These are phyloP conservation scores for Loripinus fragilis DNA, from an alignment of 2,888 invertebrate genomes.

Conservation along the genomic window DNA sequence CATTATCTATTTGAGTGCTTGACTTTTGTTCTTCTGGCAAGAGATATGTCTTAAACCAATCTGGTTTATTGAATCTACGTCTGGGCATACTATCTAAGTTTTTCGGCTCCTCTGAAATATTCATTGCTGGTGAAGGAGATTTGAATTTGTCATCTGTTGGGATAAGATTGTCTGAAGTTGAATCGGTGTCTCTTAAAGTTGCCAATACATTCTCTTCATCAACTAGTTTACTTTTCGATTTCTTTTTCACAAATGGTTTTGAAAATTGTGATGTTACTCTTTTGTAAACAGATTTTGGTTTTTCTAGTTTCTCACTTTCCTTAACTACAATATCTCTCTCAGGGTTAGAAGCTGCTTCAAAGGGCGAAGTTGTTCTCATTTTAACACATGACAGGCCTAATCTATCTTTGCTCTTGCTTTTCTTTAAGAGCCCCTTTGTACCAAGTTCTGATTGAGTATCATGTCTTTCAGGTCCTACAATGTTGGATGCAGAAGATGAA, in stretches of 20 bases:
- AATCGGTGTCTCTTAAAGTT: neutral
- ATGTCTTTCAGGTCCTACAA: too few relatives aligned
- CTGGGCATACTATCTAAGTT: neutral
- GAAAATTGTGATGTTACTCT: slow-evolving; percentile 22
- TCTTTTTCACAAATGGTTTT: slow-evolving; percentile 8
- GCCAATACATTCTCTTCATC: neutral
- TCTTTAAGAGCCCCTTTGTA: neutral
- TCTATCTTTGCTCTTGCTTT: neutral
- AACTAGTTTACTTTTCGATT: neutral
- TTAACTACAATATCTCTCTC: neutral
- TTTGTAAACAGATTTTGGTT: slow-evolving; percentile 25
- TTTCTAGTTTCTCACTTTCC: neutral
- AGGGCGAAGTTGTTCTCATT: neutral
- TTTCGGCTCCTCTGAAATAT: neutral
- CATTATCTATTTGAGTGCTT: neutral
- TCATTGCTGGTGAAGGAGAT: neutral
- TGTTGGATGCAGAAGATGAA: too few relatives aligned
- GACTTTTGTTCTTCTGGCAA: slow-evolving; percentile 20
- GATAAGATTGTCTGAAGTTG: neutral
- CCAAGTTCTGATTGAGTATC: neutral
- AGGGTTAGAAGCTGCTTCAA: neutral
- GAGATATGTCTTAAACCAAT: slow-evolving; percentile 34
- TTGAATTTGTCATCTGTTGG: neutral
- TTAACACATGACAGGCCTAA: neutral
- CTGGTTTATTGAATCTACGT: slow-evolving; percentile 19